Conservation (phyloP, 2,113 vertebrate genomes). For the Alces alces region DNA sequence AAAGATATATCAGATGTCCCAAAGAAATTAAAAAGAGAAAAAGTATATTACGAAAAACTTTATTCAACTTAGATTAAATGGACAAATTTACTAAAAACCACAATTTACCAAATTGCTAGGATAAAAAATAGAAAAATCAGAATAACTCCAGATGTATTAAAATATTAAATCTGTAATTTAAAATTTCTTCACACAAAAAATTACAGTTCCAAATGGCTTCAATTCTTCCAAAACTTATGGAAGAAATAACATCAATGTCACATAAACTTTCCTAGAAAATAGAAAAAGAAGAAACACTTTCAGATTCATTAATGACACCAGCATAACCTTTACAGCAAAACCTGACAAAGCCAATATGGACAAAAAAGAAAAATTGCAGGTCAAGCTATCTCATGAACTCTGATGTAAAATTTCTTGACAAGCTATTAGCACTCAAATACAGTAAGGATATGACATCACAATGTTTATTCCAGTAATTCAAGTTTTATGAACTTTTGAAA, state of each 20-base stretch:
- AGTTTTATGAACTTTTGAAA: not conserved
- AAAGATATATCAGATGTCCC: not conserved
- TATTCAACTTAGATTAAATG: constrained; percentile 5
- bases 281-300: not conserved
- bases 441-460: not conserved
- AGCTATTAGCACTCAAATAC: not conserved
- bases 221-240: not conserved
- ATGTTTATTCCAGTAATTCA: not conserved
- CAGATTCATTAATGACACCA: not conserved
- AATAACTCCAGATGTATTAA: not conserved
- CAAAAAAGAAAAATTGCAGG: not conserved
- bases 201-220: not conserved
- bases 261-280: not conserved
- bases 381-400: not conserved
- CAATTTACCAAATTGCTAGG: not conserved
- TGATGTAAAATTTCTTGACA: not conserved
- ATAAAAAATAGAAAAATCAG: not conserved
- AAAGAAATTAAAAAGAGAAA: not conserved
- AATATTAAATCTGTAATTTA: not conserved
- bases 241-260: not conserved
- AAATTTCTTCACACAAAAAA: not conserved
- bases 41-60: not conserved
- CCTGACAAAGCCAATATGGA: not conserved
- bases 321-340: not conserved
- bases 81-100: not conserved